These are phyloP conservation scores for Oeneis ivallda DNA, from an alignment of 2,888 invertebrate species.

Conservation along the genomic window DNA sequence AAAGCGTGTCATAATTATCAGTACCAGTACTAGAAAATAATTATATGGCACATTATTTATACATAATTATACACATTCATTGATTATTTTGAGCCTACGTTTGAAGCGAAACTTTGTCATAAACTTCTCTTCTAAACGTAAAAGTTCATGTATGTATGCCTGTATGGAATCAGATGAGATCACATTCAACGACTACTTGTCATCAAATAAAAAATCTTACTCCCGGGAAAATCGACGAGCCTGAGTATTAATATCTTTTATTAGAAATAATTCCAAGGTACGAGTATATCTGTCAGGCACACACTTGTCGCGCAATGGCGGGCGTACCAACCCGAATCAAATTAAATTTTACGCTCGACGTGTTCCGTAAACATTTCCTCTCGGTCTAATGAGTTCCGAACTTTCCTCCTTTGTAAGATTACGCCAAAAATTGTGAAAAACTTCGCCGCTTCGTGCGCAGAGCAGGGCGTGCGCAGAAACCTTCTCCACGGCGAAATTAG, in stretches of 20 bases:
- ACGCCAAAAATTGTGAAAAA: constrained; percentile 68
- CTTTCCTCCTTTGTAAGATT: constrained; percentile 66
- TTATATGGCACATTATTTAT: no score
- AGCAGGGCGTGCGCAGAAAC: constrained; percentile 24
- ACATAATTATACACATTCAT: no score
- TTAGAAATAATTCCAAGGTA: not conserved
- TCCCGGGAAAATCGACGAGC: not conserved
- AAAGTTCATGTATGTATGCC: no score
- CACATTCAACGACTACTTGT: no score
- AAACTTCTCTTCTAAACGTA: no score
- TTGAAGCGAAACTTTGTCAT: no score
- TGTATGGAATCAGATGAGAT: no score
- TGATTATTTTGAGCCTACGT: no score
- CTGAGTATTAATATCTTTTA: not conserved
- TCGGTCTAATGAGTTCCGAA: constrained; percentile 71
- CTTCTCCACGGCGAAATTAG: not conserved
- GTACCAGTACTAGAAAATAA: no score
- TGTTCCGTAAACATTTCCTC: constrained; percentile 59
- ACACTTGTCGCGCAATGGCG: constrained; percentile 29
- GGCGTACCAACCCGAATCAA: constrained; percentile 47
- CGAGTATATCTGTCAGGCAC: constrained; percentile 22
- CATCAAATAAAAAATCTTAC: no score
- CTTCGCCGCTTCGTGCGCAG: constrained; percentile 49
- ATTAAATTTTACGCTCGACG: constrained; percentile 65
- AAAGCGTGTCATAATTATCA: no score